Evolutionary conservation across 2,888 invertebrate genomes (phyloP).

Genomic region (Limnephilus rhombicus): DNA sequence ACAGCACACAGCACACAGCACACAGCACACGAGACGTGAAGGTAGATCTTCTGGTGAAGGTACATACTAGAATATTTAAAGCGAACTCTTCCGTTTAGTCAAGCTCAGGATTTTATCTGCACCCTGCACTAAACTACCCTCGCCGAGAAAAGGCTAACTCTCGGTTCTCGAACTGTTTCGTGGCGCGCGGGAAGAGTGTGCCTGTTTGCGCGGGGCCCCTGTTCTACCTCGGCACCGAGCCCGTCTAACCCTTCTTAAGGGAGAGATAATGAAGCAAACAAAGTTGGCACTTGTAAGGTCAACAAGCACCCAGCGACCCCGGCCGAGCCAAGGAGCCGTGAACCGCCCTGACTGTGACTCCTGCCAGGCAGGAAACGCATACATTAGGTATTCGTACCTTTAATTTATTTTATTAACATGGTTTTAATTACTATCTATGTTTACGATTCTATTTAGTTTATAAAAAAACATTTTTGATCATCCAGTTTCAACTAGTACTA

Average conservation of each 20-base stretch:
- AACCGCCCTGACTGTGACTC: neutral
- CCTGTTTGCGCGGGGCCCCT: neutral
- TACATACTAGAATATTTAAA: conserved; percentile 15
- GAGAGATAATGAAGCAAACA: conserved; percentile 29
- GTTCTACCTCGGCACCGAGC: neutral
- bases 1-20: too few relatives aligned
- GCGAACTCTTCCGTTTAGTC: neutral
- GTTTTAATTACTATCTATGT: too few relatives aligned
- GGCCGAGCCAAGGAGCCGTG: neutral
- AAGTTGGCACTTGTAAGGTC: neutral
- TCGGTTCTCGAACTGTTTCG: neutral
- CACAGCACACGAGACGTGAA: too few relatives aligned
- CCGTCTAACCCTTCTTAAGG: neutral
- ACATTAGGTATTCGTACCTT: too few relatives aligned
- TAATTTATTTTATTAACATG: too few relatives aligned
- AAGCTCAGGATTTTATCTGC: neutral
- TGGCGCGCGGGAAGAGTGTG: neutral
- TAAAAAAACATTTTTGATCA: too few relatives aligned
- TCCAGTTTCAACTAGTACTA: too few relatives aligned
- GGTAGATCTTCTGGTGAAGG: neutral
- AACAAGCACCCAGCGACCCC: neutral
- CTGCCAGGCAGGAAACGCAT: too few relatives aligned
- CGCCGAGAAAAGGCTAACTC: neutral
- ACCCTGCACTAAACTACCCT: neutral
- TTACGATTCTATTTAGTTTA: too few relatives aligned